Conservation (phyloP, 2,797 vertebrate genomes). For the Hypotaenidia philippensis region DNA sequence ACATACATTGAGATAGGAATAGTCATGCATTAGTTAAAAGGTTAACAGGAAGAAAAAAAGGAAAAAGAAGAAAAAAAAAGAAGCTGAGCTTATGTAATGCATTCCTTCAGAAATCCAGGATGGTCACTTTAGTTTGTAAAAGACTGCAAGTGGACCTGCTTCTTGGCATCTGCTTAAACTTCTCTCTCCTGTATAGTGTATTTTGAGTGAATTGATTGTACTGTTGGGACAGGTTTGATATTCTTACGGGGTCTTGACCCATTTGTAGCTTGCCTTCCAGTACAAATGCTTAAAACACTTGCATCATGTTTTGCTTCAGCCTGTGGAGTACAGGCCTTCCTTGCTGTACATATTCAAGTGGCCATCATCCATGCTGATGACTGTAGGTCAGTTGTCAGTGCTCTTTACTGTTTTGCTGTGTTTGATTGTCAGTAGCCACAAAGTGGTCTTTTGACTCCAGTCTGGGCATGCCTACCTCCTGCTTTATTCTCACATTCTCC, state of each 20-base stretch:
- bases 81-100: neutral
- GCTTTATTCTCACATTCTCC: neutral
- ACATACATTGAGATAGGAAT: neutral
- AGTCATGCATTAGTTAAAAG: neutral
- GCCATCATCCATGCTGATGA: neutral
- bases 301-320: neutral
- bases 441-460: neutral
- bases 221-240: neutral
- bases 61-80: neutral
- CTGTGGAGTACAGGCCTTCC: neutral
- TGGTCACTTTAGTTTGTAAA: neutral
- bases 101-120: neutral
- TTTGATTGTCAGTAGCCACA: neutral
- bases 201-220: neutral
- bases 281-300: neutral
- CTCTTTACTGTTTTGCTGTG: neutral
- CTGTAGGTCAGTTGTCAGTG: neutral
- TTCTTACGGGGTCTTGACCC: neutral
- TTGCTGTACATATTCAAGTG: neutral
- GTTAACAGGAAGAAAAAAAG: neutral
- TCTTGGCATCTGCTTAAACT: neutral
- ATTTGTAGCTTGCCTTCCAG: neutral
- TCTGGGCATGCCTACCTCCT: neutral
- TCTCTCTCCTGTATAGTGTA: neutral
- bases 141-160: neutral